Conservation (phyloP, 2,113 vertebrate species). For the Gallinago undulata region DNA sequence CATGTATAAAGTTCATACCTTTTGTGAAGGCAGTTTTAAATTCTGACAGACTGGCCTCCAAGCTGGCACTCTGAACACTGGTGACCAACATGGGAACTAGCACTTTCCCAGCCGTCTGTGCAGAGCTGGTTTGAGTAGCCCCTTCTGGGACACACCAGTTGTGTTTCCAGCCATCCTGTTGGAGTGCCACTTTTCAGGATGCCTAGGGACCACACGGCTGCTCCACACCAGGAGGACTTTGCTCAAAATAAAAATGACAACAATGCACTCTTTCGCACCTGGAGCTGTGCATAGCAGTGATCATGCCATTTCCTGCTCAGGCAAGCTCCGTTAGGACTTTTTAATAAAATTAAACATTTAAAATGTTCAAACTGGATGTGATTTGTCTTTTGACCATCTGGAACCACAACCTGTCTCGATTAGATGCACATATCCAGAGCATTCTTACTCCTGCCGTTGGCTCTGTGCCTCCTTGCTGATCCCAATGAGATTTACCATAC, state of each 20-base stretch:
- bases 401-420: slow-evolving; percentile 67
- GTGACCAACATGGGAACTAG: slow-evolving; percentile 27
- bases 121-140: background rate
- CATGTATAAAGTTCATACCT: slow-evolving; percentile 49
- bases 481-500: background rate
- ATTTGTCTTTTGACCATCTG: slow-evolving; percentile 63
- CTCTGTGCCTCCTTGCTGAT: background rate
- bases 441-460: slow-evolving; percentile 30
- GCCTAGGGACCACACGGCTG: background rate
- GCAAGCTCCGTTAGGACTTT: slow-evolving; percentile 33
- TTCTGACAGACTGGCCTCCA: slow-evolving; percentile 52
- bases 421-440: slow-evolving; percentile 28
- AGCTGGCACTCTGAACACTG: background rate
- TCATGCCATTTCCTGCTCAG: slow-evolving; percentile 3
- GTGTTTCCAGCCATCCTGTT: slow-evolving; percentile 30
- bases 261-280: slow-evolving; percentile 1
- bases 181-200: slow-evolving; percentile 32
- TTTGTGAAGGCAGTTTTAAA: background rate
- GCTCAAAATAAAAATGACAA: slow-evolving; percentile 9
- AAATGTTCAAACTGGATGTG: slow-evolving; percentile 38
- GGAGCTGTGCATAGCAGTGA: background rate
- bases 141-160: slow-evolving; percentile 29
- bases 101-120: slow-evolving; percentile 56
- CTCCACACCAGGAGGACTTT: background rate
- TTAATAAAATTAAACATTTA: slow-evolving; percentile 63